Evolutionary conservation across 2,113 vertebrate genomes (phyloP).

Genomic region (Leucopsar rothschildi): DNA sequence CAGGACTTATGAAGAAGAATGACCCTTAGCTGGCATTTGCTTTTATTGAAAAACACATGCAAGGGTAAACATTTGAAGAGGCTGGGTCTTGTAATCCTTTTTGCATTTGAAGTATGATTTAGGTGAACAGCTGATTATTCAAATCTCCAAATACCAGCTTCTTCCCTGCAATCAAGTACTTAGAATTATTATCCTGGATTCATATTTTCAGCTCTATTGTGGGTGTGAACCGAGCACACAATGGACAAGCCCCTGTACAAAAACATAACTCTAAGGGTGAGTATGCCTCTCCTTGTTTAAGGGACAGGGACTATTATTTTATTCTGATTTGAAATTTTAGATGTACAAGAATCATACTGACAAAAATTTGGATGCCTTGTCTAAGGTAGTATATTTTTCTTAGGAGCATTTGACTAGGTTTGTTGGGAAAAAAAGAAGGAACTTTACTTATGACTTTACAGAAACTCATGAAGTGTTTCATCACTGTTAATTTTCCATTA

Average conservation of each 20-base stretch:
- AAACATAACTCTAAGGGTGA: background rate
- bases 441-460: background rate
- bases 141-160: background rate
- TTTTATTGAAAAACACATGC: background rate
- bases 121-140: constrained; percentile 3
- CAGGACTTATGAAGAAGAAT: background rate
- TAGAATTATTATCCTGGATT: background rate
- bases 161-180: background rate
- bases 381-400: background rate
- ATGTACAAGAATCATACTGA: background rate
- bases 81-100: background rate
- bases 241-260: background rate
- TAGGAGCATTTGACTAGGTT: background rate
- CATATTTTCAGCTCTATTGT: background rate
- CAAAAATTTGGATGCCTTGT: background rate
- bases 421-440: background rate
- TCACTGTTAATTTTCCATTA: background rate
- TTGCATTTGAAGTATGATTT: background rate
- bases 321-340: background rate
- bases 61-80: background rate
- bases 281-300: background rate
- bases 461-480: background rate
- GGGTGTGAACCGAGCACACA: background rate
- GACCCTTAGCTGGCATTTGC: background rate
- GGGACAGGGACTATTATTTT: background rate